phyloP scores from a whole-genome alignment of 1,140 invertebrate species.

The Drosophila sechellia region DNA sequence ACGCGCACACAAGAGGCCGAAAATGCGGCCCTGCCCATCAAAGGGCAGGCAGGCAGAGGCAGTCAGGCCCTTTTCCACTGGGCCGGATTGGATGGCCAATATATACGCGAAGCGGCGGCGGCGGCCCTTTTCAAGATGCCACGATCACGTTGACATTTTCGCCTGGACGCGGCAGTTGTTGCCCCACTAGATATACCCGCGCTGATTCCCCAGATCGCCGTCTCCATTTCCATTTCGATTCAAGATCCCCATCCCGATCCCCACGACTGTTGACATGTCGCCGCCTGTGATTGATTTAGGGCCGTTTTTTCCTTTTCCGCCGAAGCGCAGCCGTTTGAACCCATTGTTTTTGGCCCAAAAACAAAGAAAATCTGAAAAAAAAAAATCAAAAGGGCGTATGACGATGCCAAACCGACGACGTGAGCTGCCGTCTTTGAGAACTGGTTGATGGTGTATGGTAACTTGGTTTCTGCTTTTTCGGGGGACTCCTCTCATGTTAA shows the following conservation, averaged over 20 bases:
- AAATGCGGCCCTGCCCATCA: slow-evolving; percentile 20
- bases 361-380: background rate
- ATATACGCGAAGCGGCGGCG: slow-evolving; percentile 35
- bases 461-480: background rate
- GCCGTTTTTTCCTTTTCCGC: slow-evolving; percentile 77
- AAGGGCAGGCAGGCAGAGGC: no score
- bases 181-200: slow-evolving; percentile 3
- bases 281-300: slow-evolving; percentile 75
- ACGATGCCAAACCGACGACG: slow-evolving; percentile 13
- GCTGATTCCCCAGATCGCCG: background rate
- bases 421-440: slow-evolving; percentile 16
- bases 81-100: slow-evolving; percentile 56
- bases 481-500: slow-evolving; percentile 38
- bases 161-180: slow-evolving; percentile 41
- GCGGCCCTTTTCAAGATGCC: slow-evolving; percentile 75
- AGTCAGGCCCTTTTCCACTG: background rate
- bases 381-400: slow-evolving; percentile 31
- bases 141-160: slow-evolving; percentile 78
- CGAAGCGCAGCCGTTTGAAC: slow-evolving; percentile 78
- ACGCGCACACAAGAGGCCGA: slow-evolving; percentile 53
- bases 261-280: slow-evolving; percentile 71
- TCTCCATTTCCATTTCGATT: background rate
- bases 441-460: slow-evolving; percentile 5
- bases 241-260: background rate
- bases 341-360: slow-evolving; percentile 76